Evolutionary conservation across 2,888 invertebrate genomes (phyloP).

Genomic region (Ectobius pallidus): DNA sequence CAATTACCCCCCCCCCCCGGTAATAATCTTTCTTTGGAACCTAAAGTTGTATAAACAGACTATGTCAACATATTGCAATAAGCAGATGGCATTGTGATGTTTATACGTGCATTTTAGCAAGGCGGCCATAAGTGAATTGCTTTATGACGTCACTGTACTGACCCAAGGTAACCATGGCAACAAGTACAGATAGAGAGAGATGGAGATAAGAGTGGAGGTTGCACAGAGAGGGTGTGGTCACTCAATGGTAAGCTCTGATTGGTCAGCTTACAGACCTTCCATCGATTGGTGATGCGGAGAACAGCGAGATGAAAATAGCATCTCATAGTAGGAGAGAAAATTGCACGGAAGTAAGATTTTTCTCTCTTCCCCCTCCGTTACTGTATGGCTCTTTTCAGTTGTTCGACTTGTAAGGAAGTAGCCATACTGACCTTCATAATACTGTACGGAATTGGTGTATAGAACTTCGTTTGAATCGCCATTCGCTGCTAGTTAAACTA

Average conservation of each 20-base stretch:
- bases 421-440: too few species aligned
- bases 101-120: neutral
- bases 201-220: neutral
- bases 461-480: too few species aligned
- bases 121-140: constrained; percentile 23
- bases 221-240: constrained; percentile 26
- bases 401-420: too few species aligned
- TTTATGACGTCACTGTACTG: constrained; percentile 21
- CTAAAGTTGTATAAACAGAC: too few species aligned
- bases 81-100: too few species aligned
- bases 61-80: too few species aligned
- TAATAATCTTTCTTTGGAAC: too few species aligned
- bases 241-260: constrained; percentile 33
- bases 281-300: constrained; percentile 24
- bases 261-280: constrained; percentile 15
- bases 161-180: constrained; percentile 19
- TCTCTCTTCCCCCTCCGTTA: too few species aligned
- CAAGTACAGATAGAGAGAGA: constrained; percentile 13
- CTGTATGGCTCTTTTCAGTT: too few species aligned
- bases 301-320: neutral
- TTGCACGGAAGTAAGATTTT: neutral
- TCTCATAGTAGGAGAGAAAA: neutral
- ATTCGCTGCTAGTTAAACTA: too few species aligned
- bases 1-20: too few species aligned
- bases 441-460: too few species aligned